Evolutionary conservation across 1,140 invertebrate genomes (phyloP), one percentile per base, ranked within the genome.

Genomic region (Pseudomyrmex flavicornis): DNA sequence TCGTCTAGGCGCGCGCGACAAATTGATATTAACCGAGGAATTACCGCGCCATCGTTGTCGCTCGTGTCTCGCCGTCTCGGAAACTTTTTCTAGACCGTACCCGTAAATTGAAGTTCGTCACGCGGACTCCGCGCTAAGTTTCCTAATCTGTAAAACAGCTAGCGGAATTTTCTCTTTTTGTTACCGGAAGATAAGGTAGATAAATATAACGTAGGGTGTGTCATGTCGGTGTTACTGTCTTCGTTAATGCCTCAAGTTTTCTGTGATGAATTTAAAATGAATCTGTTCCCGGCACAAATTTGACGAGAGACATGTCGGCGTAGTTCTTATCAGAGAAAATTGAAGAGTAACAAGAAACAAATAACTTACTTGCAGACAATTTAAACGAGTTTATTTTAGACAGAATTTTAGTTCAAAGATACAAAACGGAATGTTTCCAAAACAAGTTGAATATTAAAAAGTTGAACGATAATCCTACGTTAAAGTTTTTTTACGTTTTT

Each of bases 1-100:
- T 89, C 84, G 88, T 89, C 73, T 75, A 82, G 35, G 35, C 35
- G 44, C 84, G 80, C 86, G 84, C 84, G 87, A 89, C 77, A 82
- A 90, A 91, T 92, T 90, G 89, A 88, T 79, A 88, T 91, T 91
- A 92, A 91, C 82, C 82, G 85, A 89, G 70, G 83, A 90, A 89
- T 91, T 88, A 86, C 35, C 61, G 72, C 77, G 56, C 44, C 26
- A 54, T 9, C 74, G 35, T n/a, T 58, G 59, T 13, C 22, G 58
- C 58, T 82, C 62, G 35, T 35, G 52, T 76, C 82, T 65, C 52
- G 70, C 44, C 62, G 82, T 76, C 82, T 83, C 82, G 62, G 5
- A 9, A 61, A 80, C 46, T 80, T 80, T 80, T 72, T 80, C 66
- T 70, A 72, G 75, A 79, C 52, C 75, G 63, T 26, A 35, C 0